Evolutionary conservation across 1,140 invertebrate genomes (phyloP).

Genomic region (Pemphigus obesinymphae): DNA sequence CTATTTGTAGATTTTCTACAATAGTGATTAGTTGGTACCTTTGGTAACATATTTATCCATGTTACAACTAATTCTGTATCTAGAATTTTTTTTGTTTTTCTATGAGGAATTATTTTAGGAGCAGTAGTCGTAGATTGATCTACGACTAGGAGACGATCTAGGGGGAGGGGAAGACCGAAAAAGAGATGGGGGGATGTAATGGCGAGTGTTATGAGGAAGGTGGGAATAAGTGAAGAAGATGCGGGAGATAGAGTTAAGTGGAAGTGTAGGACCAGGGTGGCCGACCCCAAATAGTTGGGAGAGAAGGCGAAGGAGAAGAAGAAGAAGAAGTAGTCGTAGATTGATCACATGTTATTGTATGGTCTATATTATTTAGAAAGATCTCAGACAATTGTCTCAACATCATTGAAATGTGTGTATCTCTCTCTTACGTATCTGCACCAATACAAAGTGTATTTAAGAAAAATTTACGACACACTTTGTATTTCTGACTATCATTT

Average conservation of each 20-base stretch:
- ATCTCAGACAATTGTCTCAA: background rate
- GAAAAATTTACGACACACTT: background rate
- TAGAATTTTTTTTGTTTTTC: background rate
- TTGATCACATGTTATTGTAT: background rate
- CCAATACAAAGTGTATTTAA: background rate
- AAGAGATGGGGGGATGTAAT: too few species aligned
- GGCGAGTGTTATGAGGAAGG: too few species aligned
- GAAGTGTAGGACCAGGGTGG: too few species aligned
- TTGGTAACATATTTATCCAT: background rate
- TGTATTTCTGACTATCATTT: background rate
- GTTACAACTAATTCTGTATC: background rate
- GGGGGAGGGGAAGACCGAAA: too few species aligned
- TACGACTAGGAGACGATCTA: too few species aligned
- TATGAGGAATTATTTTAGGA: background rate
- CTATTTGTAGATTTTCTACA: background rate
- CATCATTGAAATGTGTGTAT: background rate
- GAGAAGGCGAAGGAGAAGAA: too few species aligned
- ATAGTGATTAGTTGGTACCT: conserved; percentile 24
- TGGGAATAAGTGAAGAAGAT: too few species aligned
- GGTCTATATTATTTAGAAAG: background rate
- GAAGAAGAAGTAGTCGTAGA: too few species aligned
- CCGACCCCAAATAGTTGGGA: too few species aligned
- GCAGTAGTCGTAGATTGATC: too few species aligned
- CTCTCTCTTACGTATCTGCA: background rate
- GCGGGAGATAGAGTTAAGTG: too few species aligned